Percentiles rank a stretch among this genome's conserved stretches.
Evolutionary conservation across 2,797 vertebrate species (phyloP).

Genomic region (Manis pentadactyla): DNA sequence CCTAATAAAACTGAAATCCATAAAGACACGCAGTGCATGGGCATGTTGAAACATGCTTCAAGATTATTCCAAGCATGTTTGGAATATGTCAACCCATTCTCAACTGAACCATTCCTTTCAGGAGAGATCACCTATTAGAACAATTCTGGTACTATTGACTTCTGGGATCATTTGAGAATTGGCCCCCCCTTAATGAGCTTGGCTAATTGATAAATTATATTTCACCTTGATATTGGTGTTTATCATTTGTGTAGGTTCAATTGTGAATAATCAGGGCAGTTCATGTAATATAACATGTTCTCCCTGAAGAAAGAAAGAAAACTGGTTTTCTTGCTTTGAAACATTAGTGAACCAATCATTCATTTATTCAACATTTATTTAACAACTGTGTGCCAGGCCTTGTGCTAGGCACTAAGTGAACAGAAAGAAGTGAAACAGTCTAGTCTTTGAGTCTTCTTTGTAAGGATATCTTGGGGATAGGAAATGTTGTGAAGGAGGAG

Average conservation of each 20-base stretch:
- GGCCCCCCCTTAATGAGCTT: slow-evolving; percentile 66
- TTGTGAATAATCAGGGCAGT: slow-evolving; percentile 36
- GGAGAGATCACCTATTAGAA: slow-evolving; percentile 60
- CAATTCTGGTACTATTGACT: slow-evolving; percentile 53
- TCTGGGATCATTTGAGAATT: slow-evolving; percentile 68
- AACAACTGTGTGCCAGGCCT: neutral
- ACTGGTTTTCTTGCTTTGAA: slow-evolving; percentile 6
- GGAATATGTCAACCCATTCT: neutral
- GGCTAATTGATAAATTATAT: slow-evolving; percentile 69
- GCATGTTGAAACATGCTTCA: neutral
- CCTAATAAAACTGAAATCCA: neutral
- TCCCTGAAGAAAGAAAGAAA: neutral
- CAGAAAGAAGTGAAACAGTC: neutral
- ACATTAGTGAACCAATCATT: neutral
- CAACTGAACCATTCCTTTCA: slow-evolving; percentile 23
- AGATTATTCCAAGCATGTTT: neutral
- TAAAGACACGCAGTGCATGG: neutral
- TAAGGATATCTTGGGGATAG: neutral
- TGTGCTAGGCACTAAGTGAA: neutral
- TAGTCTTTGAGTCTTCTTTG: neutral
- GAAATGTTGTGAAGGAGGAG: neutral
- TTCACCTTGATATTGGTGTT: slow-evolving; percentile 68
- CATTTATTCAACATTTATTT: neutral
- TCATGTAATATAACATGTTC: slow-evolving; percentile 44
- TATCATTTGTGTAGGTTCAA: slow-evolving; percentile 4